Percentiles rank a stretch among this genome's conserved stretches.
Conservation (phyloP, 2,113 vertebrate genomes). For the Anser cygnoides region DNA sequence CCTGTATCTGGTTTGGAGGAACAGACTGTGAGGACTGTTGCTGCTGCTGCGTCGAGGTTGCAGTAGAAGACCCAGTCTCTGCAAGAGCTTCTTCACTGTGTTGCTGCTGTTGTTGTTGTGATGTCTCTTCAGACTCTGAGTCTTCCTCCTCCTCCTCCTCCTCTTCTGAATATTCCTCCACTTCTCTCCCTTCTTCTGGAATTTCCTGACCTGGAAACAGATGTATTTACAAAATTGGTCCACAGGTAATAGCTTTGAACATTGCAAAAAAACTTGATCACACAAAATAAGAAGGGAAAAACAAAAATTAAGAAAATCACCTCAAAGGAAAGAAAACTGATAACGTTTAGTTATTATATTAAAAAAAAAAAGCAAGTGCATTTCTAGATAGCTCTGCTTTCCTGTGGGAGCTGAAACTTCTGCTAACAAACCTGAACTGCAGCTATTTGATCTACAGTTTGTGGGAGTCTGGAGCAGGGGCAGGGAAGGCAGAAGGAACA, state of each 20-base stretch:
- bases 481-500: not conserved
- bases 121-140: constrained; percentile 86
- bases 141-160: constrained; percentile 89
- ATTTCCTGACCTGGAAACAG: constrained; percentile 89
- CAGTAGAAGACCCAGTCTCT: constrained; percentile 64
- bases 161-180: constrained; percentile 84
- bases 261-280: not conserved
- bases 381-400: not conserved
- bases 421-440: not conserved
- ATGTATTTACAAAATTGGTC: not conserved
- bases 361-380: not conserved
- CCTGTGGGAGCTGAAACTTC: not conserved
- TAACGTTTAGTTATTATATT: not conserved
- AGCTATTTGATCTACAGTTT: not conserved
- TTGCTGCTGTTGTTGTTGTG: constrained; percentile 73
- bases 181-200: constrained; percentile 92
- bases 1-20: constrained; percentile 85
- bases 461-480: not conserved
- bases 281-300: not conserved
- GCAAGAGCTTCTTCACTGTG: constrained; percentile 78
- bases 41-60: constrained; percentile 69
- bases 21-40: constrained; percentile 72
- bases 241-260: rapidly evolving
- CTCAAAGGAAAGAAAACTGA: not conserved
- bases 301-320: not conserved